phyloP scores from a whole-genome alignment of 2,113 vertebrate species.

The Muntiacus reevesi region DNA sequence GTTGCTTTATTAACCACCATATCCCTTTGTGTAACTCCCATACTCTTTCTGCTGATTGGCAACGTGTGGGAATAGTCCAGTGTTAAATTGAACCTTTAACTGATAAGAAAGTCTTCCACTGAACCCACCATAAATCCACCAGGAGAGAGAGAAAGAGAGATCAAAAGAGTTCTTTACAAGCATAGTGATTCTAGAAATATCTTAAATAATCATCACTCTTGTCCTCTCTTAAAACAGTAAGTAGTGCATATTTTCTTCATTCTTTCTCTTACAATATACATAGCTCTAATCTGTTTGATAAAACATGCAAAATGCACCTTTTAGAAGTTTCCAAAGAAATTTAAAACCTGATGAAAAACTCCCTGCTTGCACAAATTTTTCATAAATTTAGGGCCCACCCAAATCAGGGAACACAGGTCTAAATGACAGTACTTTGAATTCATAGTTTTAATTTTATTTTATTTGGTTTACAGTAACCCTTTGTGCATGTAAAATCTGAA shows the following conservation, averaged over 20 bases:
- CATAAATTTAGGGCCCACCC: no score
- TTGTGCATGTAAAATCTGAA: not conserved
- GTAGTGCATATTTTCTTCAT: not conserved
- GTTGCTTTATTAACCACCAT: not conserved
- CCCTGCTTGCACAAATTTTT: not conserved
- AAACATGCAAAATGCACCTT: not conserved
- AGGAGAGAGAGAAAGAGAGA: not conserved
- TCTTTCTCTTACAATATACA: not conserved
- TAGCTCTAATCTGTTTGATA: not conserved
- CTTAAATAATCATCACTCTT: not conserved
- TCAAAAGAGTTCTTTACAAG: not conserved
- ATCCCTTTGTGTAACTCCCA: not conserved
- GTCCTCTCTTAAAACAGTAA: not conserved
- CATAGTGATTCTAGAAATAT: not conserved
- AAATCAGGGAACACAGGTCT: not conserved
- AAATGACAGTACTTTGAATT: not conserved
- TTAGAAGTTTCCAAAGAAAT: not conserved
- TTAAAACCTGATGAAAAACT: not conserved
- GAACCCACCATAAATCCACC: not conserved
- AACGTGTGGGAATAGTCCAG: not conserved
- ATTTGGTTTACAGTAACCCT: not conserved
- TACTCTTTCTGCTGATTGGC: not conserved
- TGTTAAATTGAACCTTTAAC: not conserved
- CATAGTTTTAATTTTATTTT: not conserved
- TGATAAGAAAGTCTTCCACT: not conserved